Evolutionary conservation across 2,888 invertebrate species (phyloP).

Genomic region (Panopea generosa): DNA sequence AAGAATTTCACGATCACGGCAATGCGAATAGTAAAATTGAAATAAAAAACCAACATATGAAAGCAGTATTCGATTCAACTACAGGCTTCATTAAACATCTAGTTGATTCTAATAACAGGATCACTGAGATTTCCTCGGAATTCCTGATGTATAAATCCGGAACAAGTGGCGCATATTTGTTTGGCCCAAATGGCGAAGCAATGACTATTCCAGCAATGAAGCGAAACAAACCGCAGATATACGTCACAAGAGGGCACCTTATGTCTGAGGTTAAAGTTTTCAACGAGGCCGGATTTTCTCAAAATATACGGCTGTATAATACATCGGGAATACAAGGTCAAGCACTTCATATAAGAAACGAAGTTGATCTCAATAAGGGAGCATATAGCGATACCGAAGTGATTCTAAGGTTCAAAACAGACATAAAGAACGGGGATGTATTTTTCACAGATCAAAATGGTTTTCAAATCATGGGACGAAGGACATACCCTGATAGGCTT

Average conservation of each 20-base stretch:
- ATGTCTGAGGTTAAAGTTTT: constrained; percentile 94
- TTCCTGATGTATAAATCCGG: constrained; percentile 90
- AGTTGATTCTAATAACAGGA: constrained; percentile 87
- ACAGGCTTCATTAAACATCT: constrained; percentile 89
- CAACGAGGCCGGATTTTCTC: constrained; percentile 67
- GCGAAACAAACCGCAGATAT: constrained; percentile 87
- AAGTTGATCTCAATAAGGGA: constrained; percentile 59
- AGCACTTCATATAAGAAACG: constrained; percentile 73
- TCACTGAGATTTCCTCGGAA: constrained; percentile 9
- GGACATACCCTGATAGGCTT: constrained; percentile 69
- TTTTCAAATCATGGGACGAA: constrained; percentile 78
- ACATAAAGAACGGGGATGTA: constrained; percentile 68
- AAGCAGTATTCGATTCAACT: constrained; percentile 66
- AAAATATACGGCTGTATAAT: constrained; percentile 72
- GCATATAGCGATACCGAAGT: constrained; percentile 73
- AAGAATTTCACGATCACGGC: neutral
- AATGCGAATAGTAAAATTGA: constrained; percentile 31
- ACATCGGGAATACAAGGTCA: constrained; percentile 63
- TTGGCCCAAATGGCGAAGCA: constrained; percentile 78
- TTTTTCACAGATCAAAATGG: constrained; percentile 84
- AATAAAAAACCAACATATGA: constrained; percentile 70
- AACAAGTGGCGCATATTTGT: constrained; percentile 84
- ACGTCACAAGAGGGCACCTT: constrained; percentile 94
- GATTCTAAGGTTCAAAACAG: constrained; percentile 78
- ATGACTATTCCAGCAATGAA: constrained; percentile 42